A percentile compares a stretch with the other conserved stretches of the same genome.
These are phyloP conservation scores for Apeltes quadracus DNA, from an alignment of 2,113 vertebrate genomes.

Conservation along the genomic window DNA sequence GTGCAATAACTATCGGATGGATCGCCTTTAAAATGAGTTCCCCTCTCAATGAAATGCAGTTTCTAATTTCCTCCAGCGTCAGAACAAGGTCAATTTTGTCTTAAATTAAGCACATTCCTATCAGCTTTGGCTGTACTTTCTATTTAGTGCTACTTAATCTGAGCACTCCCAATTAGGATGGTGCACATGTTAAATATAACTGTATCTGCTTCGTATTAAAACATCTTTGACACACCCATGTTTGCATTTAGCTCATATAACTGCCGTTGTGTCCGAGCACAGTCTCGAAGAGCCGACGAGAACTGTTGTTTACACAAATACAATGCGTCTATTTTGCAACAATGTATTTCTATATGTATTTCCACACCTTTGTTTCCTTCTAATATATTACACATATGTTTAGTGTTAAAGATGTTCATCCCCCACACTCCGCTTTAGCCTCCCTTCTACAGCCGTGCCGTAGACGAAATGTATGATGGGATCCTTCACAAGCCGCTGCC, in stretches of 20 bases:
- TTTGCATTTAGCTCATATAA: too few relatives aligned
- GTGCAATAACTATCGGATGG: background rate
- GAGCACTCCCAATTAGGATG: background rate
- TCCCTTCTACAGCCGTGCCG: slow-evolving; percentile 93
- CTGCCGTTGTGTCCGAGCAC: background rate
- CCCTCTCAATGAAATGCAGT: background rate
- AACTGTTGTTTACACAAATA: background rate
- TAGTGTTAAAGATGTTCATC: background rate
- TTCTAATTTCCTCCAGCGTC: background rate
- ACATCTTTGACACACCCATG: background rate
- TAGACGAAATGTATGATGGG: slow-evolving; percentile 95
- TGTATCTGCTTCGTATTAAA: background rate
- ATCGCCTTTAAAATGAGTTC: background rate
- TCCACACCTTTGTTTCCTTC: background rate
- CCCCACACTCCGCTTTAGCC: slow-evolving; percentile 78
- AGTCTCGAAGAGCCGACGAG: background rate
- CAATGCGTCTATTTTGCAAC: background rate
- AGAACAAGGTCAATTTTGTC: background rate
- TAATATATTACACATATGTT: background rate
- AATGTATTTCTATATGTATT: background rate
- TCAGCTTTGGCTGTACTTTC: background rate
- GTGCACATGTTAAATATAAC: background rate
- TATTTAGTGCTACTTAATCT: background rate
- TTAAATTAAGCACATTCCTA: background rate
- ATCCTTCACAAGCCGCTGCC: slow-evolving; percentile 91